A percentile compares a stretch with the other conserved stretches of the same genome.
Evolutionary conservation across 2,888 invertebrate species (phyloP).

Genomic region (Acronicta alni): DNA sequence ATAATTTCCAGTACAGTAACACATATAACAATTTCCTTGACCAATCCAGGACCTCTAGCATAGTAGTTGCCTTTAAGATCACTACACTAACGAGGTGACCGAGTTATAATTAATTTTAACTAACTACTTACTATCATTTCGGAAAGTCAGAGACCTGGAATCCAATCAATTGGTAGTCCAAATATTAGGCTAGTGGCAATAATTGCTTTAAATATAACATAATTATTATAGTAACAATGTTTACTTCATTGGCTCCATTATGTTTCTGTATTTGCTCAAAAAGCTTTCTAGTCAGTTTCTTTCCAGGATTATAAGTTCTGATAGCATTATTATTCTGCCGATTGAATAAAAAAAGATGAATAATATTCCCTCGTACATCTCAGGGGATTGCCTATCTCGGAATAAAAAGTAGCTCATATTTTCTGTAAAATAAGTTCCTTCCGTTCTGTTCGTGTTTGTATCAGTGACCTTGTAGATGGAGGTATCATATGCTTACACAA

Average conservation of each 20-base stretch:
- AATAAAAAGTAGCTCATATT: constrained; percentile 49
- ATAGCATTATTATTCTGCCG: constrained; percentile 49
- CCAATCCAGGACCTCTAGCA: no score
- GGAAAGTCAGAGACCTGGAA: no score
- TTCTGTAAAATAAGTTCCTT: constrained; percentile 40
- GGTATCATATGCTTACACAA: background rate
- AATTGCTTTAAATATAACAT: no score
- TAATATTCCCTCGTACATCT: constrained; percentile 40
- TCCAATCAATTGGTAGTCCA: no score
- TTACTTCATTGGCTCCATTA: constrained; percentile 14
- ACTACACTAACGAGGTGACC: no score
- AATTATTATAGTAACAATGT: constrained; percentile 12
- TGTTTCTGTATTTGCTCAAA: constrained; percentile 19
- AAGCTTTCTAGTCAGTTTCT: constrained; percentile 7
- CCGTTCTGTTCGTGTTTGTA: constrained; percentile 17
- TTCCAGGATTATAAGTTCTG: constrained; percentile 41
- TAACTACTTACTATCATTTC: no score
- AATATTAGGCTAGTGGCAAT: no score
- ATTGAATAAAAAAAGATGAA: constrained; percentile 55
- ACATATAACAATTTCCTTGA: no score
- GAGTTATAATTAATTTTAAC: no score
- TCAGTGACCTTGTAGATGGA: constrained; percentile 25
- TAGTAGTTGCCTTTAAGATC: no score
- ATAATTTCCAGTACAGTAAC: no score
- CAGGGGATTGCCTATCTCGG: constrained; percentile 48